Evolutionary conservation across 2,113 vertebrate genomes (phyloP).

Genomic region (Cynoglossus semilaevis): DNA sequence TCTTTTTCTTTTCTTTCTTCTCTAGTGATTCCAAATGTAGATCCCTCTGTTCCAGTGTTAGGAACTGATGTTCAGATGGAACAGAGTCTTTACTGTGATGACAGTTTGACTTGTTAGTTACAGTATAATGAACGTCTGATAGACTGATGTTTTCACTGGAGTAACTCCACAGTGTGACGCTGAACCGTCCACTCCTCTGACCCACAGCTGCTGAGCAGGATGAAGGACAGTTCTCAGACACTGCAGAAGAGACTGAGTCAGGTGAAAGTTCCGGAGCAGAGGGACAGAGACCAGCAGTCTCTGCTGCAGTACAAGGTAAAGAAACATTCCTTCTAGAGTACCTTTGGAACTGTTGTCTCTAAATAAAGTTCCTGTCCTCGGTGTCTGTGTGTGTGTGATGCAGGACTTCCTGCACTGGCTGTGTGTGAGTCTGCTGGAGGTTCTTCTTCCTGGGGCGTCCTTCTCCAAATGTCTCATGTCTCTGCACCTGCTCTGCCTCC

Average conservation of each 20-base stretch:
- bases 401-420: slow-evolving; percentile 88
- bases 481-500: slow-evolving; percentile 83
- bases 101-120: too few species aligned
- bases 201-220: slow-evolving; percentile 84
- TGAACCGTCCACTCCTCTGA: background rate
- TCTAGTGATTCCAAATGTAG: too few species aligned
- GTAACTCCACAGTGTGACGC: background rate
- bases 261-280: slow-evolving; percentile 55
- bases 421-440: slow-evolving; percentile 83
- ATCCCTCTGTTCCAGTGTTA: too few species aligned
- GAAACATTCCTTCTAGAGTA: background rate
- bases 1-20: too few species aligned
- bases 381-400: slow-evolving; percentile 8
- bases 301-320: slow-evolving; percentile 76
- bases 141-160: too few species aligned
- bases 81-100: too few species aligned
- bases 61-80: too few species aligned
- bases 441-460: slow-evolving; percentile 87
- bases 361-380: background rate
- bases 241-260: slow-evolving; percentile 83
- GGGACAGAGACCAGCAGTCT: slow-evolving; percentile 46
- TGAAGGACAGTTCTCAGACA: slow-evolving; percentile 87
- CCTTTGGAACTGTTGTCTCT: background rate
- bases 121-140: too few species aligned
- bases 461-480: slow-evolving; percentile 87